Percentiles rank a stretch among this genome's conserved stretches.
Evolutionary conservation across 2,113 vertebrate species (phyloP).

Genomic region (Atractosteus spatula): DNA sequence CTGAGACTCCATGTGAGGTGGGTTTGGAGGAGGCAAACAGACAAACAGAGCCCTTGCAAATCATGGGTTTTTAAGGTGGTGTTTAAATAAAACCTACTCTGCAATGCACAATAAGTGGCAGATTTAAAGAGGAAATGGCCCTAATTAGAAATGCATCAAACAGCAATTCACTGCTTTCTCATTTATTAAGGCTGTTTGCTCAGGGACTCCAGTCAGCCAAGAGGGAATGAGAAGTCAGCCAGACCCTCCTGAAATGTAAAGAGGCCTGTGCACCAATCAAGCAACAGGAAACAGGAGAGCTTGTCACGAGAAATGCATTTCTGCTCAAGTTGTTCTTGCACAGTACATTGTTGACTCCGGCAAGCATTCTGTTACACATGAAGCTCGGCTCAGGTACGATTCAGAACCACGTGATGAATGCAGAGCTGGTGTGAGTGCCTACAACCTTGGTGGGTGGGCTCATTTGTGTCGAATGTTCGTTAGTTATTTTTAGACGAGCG

Average conservation of each 20-base stretch:
- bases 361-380: neutral
- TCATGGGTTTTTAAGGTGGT: too few relatives aligned
- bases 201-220: neutral
- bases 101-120: too few relatives aligned
- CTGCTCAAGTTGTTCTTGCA: neutral
- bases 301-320: neutral
- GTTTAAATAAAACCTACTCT: too few relatives aligned
- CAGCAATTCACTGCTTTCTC: too few relatives aligned
- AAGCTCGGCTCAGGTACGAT: neutral
- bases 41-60: too few relatives aligned
- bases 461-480: neutral
- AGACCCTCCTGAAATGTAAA: neutral
- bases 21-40: too few relatives aligned
- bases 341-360: neutral
- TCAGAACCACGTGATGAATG: neutral
- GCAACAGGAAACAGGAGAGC: neutral
- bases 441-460: neutral
- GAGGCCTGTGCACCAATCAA: neutral
- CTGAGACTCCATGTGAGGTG: too few relatives aligned
- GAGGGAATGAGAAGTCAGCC: neutral
- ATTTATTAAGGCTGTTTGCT: neutral
- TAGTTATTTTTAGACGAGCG: neutral
- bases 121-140: too few relatives aligned
- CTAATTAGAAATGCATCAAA: too few relatives aligned
- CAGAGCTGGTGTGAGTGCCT: neutral